Percentiles rank a stretch among this genome's conserved stretches.
phyloP scores from a whole-genome alignment of 2,888 invertebrate genomes.

The Periphyllus acericola region DNA sequence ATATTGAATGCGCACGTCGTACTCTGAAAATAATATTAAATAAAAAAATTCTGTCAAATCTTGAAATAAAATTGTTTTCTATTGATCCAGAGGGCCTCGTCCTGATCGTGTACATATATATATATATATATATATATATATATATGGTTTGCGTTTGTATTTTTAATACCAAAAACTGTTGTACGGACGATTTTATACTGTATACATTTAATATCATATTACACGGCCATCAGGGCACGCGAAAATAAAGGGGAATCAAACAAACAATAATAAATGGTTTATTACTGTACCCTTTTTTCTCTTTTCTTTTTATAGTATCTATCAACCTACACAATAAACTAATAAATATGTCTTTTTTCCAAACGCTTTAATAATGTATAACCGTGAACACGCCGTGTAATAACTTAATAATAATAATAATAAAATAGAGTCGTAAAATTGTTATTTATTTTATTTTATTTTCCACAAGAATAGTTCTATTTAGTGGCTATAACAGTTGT shows the following conservation, averaged over 20 bases:
- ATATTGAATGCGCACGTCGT: background rate
- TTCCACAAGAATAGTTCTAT: background rate
- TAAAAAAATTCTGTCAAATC: background rate
- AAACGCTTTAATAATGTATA: background rate
- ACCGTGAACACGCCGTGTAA: background rate
- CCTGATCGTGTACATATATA: no score
- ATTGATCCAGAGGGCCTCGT: background rate
- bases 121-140: no score
- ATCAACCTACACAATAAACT: constrained; percentile 18
- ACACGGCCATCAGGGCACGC: background rate
- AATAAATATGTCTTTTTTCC: constrained; percentile 17
- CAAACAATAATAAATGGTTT: constrained; percentile 40
- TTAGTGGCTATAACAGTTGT: no score
- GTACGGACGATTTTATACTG: background rate
- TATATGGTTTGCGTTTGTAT: background rate
- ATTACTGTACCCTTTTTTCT: constrained; percentile 19
- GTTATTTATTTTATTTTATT: background rate
- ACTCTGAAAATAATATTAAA: background rate
- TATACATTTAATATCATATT: background rate
- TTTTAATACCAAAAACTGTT: constrained; percentile 7
- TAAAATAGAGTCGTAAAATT: background rate
- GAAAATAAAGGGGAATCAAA: background rate
- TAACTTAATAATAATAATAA: constrained; percentile 11
- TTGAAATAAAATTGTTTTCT: background rate
- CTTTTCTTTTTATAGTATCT: constrained; percentile 7